Conservation (phyloP, 2,797 vertebrate genomes). For the Phataginus tricuspis region DNA sequence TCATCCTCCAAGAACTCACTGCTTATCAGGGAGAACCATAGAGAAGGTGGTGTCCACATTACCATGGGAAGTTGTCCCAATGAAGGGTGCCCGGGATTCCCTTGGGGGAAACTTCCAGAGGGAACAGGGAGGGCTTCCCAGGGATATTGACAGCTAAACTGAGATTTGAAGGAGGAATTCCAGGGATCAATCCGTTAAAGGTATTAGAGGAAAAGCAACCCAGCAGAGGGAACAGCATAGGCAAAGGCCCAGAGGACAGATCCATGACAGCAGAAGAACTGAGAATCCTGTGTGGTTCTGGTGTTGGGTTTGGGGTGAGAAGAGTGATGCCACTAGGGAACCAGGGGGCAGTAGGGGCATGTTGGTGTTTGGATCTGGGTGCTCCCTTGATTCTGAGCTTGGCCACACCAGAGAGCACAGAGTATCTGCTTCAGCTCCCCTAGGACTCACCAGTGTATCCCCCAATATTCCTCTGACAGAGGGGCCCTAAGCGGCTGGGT, state of each 20-base stretch:
- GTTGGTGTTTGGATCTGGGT: neutral
- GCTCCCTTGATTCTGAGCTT: neutral
- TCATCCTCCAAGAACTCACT: neutral
- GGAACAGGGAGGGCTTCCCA: neutral
- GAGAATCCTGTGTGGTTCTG: neutral
- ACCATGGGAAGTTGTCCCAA: neutral
- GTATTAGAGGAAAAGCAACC: neutral
- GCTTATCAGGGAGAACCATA: neutral
- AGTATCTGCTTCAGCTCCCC: neutral
- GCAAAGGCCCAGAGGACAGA: neutral
- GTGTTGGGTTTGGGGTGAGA: neutral
- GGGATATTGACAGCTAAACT: neutral
- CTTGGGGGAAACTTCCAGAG: neutral
- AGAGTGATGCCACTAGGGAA: neutral
- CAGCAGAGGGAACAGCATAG: neutral
- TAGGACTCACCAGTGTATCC: rapidly evolving
- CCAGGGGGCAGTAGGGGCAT: neutral
- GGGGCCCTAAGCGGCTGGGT: neutral
- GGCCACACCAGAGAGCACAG: neutral
- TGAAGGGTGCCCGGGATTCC: neutral
- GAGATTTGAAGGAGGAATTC: neutral
- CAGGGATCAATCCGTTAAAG: neutral
- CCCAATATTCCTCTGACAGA: rapidly evolving
- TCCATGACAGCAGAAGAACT: neutral
- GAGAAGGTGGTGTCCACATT: neutral